Percentiles rank a stretch among this genome's conserved stretches.
Conservation (phyloP, 2,797 vertebrate genomes). For the Taenioides sp. region DNA sequence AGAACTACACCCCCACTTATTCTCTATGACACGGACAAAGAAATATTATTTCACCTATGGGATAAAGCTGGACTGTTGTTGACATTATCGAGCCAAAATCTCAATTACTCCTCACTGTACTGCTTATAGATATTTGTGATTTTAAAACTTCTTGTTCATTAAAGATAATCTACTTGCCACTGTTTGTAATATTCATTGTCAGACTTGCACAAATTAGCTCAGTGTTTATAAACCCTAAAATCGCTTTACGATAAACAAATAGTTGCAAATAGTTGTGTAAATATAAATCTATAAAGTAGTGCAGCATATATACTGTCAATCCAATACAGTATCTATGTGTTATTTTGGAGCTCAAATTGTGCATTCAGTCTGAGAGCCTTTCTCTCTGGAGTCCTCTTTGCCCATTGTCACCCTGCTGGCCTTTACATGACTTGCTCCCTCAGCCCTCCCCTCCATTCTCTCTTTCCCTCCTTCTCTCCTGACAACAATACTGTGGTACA, state of each 20-base stretch:
- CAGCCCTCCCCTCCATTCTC: conserved; percentile 54
- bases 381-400: conserved; percentile 65
- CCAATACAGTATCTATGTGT: not conserved
- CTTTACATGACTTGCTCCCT: conserved; percentile 61
- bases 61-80: not conserved
- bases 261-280: not conserved
- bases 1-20: conserved; percentile 38
- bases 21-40: conserved; percentile 11
- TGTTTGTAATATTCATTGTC: not conserved
- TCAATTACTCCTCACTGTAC: not conserved
- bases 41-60: conserved; percentile 5
- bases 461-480: not conserved
- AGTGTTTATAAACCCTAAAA: not conserved
- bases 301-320: conserved; percentile 25
- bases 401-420: conserved; percentile 63
- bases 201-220: not conserved
- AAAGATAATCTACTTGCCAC: too few relatives aligned
- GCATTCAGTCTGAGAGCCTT: conserved; percentile 69
- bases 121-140: not conserved
- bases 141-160: not conserved
- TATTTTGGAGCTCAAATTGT: conserved; percentile 54
- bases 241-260: not conserved
- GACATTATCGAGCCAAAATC: conserved; percentile 18
- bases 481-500: conserved; percentile 62
- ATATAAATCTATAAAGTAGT: conserved; percentile 26